These are phyloP conservation scores for Epinotia brunnichana DNA, from an alignment of 2,888 invertebrate species.

Conservation along the genomic window DNA sequence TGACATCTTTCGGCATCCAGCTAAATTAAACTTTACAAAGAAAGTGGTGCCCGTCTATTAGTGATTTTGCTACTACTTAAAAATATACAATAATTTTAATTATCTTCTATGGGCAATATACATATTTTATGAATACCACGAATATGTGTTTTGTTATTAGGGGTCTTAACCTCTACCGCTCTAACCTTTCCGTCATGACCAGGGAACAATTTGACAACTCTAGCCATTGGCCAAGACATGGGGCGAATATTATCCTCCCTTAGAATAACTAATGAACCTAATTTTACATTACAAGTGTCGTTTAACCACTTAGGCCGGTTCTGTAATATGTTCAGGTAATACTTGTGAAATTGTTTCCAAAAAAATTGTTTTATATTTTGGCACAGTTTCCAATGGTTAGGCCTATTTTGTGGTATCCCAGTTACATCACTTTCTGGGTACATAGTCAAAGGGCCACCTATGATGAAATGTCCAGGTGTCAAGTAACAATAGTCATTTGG, in stretches of 20 bases:
- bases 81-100: neutral
- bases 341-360: too few relatives aligned
- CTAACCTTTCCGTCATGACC: conserved; percentile 39
- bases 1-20: too few relatives aligned
- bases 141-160: conserved; percentile 34
- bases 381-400: too few relatives aligned
- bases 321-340: neutral
- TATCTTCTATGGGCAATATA: conserved; percentile 32
- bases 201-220: conserved; percentile 39
- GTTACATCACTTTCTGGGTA: too few relatives aligned
- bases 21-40: too few relatives aligned
- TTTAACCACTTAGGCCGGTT: conserved; percentile 39
- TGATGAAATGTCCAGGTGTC: conserved; percentile 57
- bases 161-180: conserved; percentile 41
- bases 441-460: conserved; percentile 46
- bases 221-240: conserved; percentile 42
- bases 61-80: too few relatives aligned
- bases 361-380: too few relatives aligned
- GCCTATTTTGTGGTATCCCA: too few relatives aligned
- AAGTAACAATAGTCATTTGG: conserved; percentile 47
- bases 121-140: conserved; percentile 32
- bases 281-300: conserved; percentile 19
- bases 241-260: conserved; percentile 32
- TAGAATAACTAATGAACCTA: conserved; percentile 39
- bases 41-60: too few relatives aligned